Base-by-base conservation (phyloP, 1,140 invertebrate genomes). In the Reticulitermes speratus region DNA sequence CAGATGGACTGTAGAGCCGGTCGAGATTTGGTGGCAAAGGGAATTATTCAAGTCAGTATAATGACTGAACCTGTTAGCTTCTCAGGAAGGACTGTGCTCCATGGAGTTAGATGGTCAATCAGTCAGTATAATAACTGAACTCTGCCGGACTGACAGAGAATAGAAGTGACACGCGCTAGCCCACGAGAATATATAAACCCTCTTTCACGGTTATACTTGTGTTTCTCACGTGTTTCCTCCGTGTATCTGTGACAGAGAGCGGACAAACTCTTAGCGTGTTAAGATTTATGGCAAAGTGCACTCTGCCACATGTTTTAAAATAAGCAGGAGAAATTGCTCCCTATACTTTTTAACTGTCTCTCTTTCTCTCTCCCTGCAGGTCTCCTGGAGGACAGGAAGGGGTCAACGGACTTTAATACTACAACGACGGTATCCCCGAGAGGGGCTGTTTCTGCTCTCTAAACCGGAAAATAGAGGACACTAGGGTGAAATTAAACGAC, bases 261-360 rank as follows among this genome's bases (percentile, higher is more conserved):
- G 65, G 9, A 75, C 65, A 14, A 30, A 75, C 25, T 75, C 65
- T 75, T n/a, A 19, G 65, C 65, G 6, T 25, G 7, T 75, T 55
- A 30, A 75, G 65, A 75, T 75, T 75, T 75, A 75, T 75, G 65
- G 65, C 65, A 30, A 12, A 75, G n/a, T 75, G 65, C 65, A 75
- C 65, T 75, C 25, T 69, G 65, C 25, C 2, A 3, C 65, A 25
- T 30, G 65, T 16, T 75, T n/a, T 75, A 75, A 16, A n/a, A 30
- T 75, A 75, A 75, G 25, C 65, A 75, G n/a, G 65, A 75, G 65
- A 30, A 75, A 75, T 75, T 25, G 65, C 9, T 75, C 65, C 65
- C 65, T 30, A 30, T 75, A 75, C 3, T 14, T 75, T 30, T 30
- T 7, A 75, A 38, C 38, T 38, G 2, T 38, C 38, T 38, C 5